These are phyloP conservation scores for human DNA, from an alignment of 2,113 vertebrate genomes.

Conservation along the genomic window DNA sequence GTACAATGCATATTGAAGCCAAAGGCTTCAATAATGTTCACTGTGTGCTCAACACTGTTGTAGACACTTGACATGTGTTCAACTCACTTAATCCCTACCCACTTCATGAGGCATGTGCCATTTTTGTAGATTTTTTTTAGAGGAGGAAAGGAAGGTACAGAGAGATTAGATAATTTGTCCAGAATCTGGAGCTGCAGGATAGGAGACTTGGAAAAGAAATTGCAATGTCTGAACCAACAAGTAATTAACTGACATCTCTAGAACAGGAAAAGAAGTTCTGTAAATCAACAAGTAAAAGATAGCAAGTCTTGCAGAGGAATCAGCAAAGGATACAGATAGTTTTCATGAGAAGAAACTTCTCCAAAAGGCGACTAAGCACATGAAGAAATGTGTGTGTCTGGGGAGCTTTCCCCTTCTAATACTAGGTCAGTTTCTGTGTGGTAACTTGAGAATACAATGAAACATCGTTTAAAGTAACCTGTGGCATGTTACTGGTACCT, in stretches of 20 bases:
- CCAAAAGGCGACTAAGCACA: neutral
- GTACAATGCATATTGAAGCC: too few relatives aligned
- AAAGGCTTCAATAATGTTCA: neutral
- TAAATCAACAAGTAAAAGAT: neutral
- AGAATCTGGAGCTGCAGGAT: neutral
- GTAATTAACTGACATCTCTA: neutral
- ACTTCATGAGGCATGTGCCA: fast-evolving
- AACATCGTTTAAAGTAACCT: too few relatives aligned
- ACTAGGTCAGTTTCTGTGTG: neutral
- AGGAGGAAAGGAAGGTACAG: neutral
- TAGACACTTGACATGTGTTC: neutral
- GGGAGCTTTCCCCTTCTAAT: neutral
- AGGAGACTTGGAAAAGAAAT: neutral
- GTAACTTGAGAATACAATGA: neutral
- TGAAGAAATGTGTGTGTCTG: neutral
- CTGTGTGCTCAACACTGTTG: neutral
- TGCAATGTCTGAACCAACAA: neutral
- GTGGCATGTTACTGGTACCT: neutral
- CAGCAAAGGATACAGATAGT: neutral
- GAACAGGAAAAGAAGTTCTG: neutral
- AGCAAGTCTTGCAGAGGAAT: neutral
- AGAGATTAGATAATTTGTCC: neutral
- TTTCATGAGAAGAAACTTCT: neutral
- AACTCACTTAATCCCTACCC: neutral
- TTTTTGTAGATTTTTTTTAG: neutral